These are phyloP conservation scores for Pollenia amentaria DNA, from an alignment of 2,888 invertebrate genomes.

Conservation along the genomic window DNA sequence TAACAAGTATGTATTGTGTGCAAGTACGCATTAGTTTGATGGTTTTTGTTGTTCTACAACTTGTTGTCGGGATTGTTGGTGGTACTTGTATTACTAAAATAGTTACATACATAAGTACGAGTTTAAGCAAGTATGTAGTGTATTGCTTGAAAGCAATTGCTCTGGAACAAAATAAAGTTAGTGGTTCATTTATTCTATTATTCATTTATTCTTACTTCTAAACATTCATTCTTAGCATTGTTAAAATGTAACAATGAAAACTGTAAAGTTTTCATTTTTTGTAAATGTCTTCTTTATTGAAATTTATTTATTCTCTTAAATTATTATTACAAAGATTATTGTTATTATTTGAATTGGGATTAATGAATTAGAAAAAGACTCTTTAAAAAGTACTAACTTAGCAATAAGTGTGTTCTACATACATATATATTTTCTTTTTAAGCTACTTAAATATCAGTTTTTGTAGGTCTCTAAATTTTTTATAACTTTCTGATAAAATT, in stretches of 20 bases:
- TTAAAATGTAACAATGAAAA: constrained; percentile 17
- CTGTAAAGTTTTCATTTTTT: background rate
- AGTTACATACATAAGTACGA: background rate
- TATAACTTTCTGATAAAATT: too few species aligned
- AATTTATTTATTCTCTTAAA: background rate
- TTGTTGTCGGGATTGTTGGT: constrained; percentile 2
- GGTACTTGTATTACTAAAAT: background rate
- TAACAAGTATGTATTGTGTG: background rate
- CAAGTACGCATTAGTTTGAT: background rate
- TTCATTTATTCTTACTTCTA: background rate
- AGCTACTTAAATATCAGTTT: background rate
- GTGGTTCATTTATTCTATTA: constrained; percentile 10
- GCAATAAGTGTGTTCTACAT: too few species aligned
- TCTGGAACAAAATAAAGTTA: background rate
- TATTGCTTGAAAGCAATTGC: background rate
- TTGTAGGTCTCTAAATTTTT: background rate
- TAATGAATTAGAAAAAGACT: background rate
- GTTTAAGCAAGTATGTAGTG: background rate
- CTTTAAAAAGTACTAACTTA: too few species aligned
- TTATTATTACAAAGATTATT: background rate
- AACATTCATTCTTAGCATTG: background rate
- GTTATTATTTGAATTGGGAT: background rate
- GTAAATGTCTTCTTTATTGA: background rate
- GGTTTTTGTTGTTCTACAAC: constrained; percentile 7
- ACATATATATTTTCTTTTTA: background rate